These are phyloP conservation scores for Endomychus coccineus DNA, from an alignment of 2,888 invertebrate species.

Conservation along the genomic window DNA sequence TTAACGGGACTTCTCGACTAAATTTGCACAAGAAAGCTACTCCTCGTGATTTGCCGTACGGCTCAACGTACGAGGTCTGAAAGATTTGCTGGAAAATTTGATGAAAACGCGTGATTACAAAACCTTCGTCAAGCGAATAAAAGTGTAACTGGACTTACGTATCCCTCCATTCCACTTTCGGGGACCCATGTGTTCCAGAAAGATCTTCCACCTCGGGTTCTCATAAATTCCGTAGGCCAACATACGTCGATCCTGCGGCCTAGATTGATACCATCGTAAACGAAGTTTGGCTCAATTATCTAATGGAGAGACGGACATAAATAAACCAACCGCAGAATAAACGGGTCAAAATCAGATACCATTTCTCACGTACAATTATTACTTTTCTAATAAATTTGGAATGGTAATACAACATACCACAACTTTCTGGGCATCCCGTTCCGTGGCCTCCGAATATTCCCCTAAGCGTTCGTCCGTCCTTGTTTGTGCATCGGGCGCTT, in stretches of 20 bases:
- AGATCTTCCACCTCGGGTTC: conserved; percentile 77
- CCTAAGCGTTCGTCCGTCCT: conserved; percentile 32
- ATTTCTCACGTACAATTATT: too few species aligned
- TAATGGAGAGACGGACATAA: too few species aligned
- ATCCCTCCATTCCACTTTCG: conserved; percentile 85
- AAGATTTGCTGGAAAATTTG: too few species aligned
- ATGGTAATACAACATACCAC: too few species aligned
- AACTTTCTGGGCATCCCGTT: conserved; percentile 51
- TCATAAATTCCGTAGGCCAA: conserved; percentile 90
- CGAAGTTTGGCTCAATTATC: conserved; percentile 60
- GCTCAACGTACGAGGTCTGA: too few species aligned
- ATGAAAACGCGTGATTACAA: too few species aligned
- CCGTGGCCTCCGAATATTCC: conserved; percentile 35
- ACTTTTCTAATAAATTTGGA: too few species aligned
- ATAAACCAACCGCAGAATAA: not conserved
- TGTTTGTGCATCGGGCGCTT: conserved; percentile 33
- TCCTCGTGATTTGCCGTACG: too few species aligned
- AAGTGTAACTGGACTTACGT: conserved; percentile 50
- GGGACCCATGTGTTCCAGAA: conserved; percentile 91
- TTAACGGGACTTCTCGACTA: too few species aligned
- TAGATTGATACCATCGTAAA: conserved; percentile 87
- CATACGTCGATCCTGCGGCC: conserved; percentile 87
- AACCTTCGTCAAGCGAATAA: too few species aligned
- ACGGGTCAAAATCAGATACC: too few species aligned
- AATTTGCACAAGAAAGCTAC: too few species aligned